Evolutionary conservation across 2,113 vertebrate species (phyloP).

Genomic region (Nycticebus coucang): DNA sequence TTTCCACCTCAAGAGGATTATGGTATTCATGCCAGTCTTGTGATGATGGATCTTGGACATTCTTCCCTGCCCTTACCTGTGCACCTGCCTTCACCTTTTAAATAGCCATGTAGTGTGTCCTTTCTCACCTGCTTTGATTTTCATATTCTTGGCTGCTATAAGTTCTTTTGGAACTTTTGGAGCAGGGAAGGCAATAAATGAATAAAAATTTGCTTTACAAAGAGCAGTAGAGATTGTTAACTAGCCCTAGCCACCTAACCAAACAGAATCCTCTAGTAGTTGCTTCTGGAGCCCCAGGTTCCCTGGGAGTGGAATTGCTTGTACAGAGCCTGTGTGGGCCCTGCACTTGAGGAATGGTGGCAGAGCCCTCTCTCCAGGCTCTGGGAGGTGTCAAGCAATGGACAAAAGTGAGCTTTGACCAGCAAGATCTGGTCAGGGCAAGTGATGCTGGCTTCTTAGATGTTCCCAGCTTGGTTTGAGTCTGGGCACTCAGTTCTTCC

Average conservation of each 20-base stretch:
- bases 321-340: constrained; percentile 36
- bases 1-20: background rate
- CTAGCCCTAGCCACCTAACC: background rate
- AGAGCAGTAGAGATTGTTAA: background rate
- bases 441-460: background rate
- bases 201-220: background rate
- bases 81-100: background rate
- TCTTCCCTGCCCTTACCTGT: background rate
- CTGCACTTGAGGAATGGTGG: background rate
- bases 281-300: constrained; percentile 65
- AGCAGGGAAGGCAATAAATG: background rate
- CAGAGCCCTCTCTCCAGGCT: background rate
- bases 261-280: background rate
- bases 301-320: constrained; percentile 67
- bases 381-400: background rate
- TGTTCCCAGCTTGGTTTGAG: background rate
- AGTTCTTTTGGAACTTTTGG: background rate
- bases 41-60: too few relatives aligned
- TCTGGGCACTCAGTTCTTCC: background rate
- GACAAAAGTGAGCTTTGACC: background rate
- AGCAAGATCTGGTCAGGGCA: background rate
- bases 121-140: background rate
- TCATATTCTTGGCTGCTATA: background rate
- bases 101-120: background rate
- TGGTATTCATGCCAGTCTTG: background rate